Evolutionary conservation across 2,888 invertebrate genomes (phyloP).

Genomic region (Operophtera brumata): DNA sequence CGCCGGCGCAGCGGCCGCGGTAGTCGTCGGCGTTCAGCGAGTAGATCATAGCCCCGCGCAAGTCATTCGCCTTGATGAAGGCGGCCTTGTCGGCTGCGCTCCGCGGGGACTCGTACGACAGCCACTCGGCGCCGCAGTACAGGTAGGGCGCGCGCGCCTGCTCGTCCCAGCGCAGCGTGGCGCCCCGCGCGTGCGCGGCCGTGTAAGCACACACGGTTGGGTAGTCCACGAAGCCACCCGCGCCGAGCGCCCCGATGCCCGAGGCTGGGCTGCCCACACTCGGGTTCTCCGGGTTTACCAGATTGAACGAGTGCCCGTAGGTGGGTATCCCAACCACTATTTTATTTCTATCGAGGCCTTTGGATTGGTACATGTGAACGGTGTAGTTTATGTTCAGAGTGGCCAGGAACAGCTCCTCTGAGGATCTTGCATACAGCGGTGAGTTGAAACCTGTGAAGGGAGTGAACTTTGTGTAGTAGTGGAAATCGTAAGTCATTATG

Average conservation of each 20-base stretch:
- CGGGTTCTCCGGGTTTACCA: constrained; percentile 85
- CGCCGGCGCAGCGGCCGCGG: constrained; percentile 74
- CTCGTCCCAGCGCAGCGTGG: constrained; percentile 6
- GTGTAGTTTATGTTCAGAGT: constrained; percentile 92
- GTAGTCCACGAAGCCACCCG: constrained; percentile 86
- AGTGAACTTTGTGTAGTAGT: constrained; percentile 86
- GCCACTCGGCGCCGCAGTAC: constrained; percentile 86
- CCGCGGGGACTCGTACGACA: constrained; percentile 87
- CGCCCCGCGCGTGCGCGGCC: constrained; percentile 83
- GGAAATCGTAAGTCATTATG: constrained; percentile 96
- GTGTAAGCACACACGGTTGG: constrained; percentile 85
- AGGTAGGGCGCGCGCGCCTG: constrained; percentile 86
- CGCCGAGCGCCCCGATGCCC: constrained; percentile 85
- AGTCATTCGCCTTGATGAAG: constrained; percentile 82
- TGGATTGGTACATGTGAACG: constrained; percentile 86
- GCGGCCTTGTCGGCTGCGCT: constrained; percentile 87
- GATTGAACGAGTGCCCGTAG: constrained; percentile 89
- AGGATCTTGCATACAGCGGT: constrained; percentile 84
- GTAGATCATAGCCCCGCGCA: constrained; percentile 92
- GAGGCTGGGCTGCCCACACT: constrained; percentile 85
- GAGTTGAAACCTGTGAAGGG: constrained; percentile 93
- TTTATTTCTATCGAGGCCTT: constrained; percentile 88
- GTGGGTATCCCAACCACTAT: constrained; percentile 93
- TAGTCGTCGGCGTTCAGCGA: constrained; percentile 91
- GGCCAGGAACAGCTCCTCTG: constrained; percentile 83